Evolutionary conservation across 2,113 vertebrate genomes (phyloP).

Genomic region (Pterocles gutturalis): DNA sequence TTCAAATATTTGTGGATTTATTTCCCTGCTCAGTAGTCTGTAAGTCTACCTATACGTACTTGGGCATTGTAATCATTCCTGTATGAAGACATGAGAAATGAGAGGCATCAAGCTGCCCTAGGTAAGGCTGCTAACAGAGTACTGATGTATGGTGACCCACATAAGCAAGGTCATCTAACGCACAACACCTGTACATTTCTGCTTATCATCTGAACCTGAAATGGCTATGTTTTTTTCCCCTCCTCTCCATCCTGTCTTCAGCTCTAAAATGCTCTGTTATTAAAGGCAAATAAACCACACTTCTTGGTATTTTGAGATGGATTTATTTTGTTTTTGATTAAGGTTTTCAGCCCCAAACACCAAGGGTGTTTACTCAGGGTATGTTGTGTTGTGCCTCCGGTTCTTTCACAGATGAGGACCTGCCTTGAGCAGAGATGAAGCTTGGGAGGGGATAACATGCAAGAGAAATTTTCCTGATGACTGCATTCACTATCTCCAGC

Average conservation of each 20-base stretch:
- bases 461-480: background rate
- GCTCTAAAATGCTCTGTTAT: background rate
- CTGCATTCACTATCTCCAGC: background rate
- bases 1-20: conserved; percentile 31
- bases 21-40: background rate
- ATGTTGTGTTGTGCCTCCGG: background rate
- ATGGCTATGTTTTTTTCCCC: background rate
- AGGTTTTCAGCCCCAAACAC: background rate
- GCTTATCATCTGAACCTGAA: conserved; percentile 36
- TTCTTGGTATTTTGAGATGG: background rate
- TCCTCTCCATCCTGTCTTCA: background rate
- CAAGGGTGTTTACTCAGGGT: background rate
- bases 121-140: conserved; percentile 25
- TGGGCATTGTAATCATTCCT: conserved; percentile 31
- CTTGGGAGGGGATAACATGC: background rate
- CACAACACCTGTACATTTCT: conserved; percentile 62
- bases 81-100: conserved; percentile 30
- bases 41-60: background rate
- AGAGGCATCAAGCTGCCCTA: conserved; percentile 8
- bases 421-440: background rate
- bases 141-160: conserved; percentile 53
- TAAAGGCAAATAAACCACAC: background rate
- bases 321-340: background rate
- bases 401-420: background rate
- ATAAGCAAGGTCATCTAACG: conserved; percentile 6